A percentile compares a stretch with the other conserved stretches of the same genome.
Conservation (phyloP, 2,888 invertebrate species). For the Lacanobia oleracea region DNA sequence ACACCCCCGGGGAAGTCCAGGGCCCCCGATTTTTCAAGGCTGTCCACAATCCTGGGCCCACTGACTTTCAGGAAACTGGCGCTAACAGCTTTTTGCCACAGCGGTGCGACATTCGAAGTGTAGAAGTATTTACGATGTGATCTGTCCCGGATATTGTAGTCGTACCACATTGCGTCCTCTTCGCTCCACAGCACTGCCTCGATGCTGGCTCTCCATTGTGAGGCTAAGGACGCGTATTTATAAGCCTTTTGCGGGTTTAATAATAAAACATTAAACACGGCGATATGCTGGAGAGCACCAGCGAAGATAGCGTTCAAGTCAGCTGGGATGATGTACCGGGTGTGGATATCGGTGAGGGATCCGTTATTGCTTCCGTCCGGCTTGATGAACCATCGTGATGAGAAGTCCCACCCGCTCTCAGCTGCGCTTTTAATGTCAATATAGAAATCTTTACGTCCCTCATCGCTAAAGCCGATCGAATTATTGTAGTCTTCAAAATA, state of each 20-base stretch:
- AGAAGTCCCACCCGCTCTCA: slow-evolving; percentile 97
- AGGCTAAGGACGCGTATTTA: slow-evolving; percentile 89
- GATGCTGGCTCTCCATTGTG: slow-evolving; percentile 91
- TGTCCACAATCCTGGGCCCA: slow-evolving; percentile 88
- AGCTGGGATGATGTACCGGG: slow-evolving; percentile 94
- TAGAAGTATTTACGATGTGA: slow-evolving; percentile 92
- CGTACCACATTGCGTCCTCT: slow-evolving; percentile 94
- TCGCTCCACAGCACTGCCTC: slow-evolving; percentile 94
- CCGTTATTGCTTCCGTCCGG: slow-evolving; percentile 90
- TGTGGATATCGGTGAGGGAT: slow-evolving; percentile 92
- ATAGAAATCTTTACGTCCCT: slow-evolving; percentile 90
- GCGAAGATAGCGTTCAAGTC: slow-evolving; percentile 95
- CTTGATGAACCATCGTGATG: slow-evolving; percentile 94
- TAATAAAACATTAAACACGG: slow-evolving; percentile 90
- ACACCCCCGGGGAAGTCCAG: slow-evolving; percentile 92
- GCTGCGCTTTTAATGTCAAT: slow-evolving; percentile 94
- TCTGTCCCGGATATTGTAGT: slow-evolving; percentile 92
- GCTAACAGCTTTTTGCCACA: slow-evolving; percentile 92
- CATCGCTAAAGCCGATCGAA: slow-evolving; percentile 85
- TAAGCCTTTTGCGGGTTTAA: slow-evolving; percentile 85
- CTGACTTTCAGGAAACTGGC: slow-evolving; percentile 76
- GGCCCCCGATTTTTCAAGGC: slow-evolving; percentile 86
- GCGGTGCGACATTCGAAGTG: slow-evolving; percentile 93
- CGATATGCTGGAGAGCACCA: slow-evolving; percentile 92
- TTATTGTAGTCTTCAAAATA: slow-evolving; percentile 92